Conservation (phyloP, 2,797 vertebrate species). For the Dermochelys coriacea region DNA sequence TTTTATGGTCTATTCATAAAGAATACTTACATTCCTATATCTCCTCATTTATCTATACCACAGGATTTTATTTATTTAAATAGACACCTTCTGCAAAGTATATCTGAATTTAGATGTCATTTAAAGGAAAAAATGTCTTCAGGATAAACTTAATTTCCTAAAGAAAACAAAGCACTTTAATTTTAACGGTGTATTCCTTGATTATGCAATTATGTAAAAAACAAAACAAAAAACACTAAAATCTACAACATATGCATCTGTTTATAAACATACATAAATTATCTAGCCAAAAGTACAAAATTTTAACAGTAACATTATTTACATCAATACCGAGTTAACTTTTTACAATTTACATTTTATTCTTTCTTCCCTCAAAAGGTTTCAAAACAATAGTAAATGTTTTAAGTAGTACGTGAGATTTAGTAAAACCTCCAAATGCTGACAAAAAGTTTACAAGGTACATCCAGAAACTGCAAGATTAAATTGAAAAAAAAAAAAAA, state of each 20-base stretch:
- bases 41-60: background rate
- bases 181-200: background rate
- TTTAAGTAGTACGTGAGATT: conserved; percentile 28
- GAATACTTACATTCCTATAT: background rate
- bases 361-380: conserved; percentile 1
- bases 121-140: background rate
- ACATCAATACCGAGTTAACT: conserved; percentile 51
- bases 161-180: background rate
- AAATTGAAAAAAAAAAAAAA: conserved; percentile 69
- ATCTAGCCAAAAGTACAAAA: conserved; percentile 18
- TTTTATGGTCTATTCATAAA: background rate
- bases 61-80: background rate
- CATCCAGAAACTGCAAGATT: background rate
- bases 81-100: background rate
- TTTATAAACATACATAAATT: conserved; percentile 16
- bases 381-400: background rate
- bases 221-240: conserved; percentile 24
- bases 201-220: conserved; percentile 47
- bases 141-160: background rate
- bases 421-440: conserved; percentile 38
- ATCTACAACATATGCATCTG: background rate
- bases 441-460: background rate
- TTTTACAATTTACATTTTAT: conserved; percentile 55
- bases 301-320: conserved; percentile 72
- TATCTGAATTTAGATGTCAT: background rate